These are phyloP conservation scores for Sturmia bella DNA, from an alignment of 2,888 invertebrate species.

Conservation along the genomic window DNA sequence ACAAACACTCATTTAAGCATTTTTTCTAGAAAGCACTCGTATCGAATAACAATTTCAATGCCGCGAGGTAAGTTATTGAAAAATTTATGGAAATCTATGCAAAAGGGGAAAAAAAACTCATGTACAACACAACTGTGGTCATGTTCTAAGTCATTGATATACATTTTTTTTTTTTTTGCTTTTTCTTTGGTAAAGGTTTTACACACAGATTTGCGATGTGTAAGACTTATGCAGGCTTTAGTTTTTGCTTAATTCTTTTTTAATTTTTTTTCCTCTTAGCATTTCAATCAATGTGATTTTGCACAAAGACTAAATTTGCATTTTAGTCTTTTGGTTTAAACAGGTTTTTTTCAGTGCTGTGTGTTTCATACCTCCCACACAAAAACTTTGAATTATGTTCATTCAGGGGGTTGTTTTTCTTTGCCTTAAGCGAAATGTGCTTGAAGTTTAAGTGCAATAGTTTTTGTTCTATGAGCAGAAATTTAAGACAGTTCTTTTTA, in stretches of 20 bases:
- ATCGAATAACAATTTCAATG: background rate
- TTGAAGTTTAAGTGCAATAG: conserved; percentile 37
- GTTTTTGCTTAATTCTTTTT: conserved; percentile 16
- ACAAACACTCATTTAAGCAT: background rate
- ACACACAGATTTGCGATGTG: conserved; percentile 43
- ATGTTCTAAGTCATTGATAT: conserved; percentile 49
- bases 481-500: background rate
- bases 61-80: conserved; percentile 32
- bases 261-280: background rate
- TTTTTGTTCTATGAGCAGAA: conserved; percentile 4
- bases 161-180: conserved; percentile 12
- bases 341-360: background rate
- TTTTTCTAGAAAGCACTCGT: background rate
- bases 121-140: conserved; percentile 48
- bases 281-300: conserved; percentile 28
- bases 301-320: conserved; percentile 42
- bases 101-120: conserved; percentile 4
- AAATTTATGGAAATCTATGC: conserved; percentile 65
- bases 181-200: conserved; percentile 41
- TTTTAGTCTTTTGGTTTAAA: conserved; percentile 44
- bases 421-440: conserved; percentile 16
- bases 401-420: conserved; percentile 24
- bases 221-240: conserved; percentile 18
- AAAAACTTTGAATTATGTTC: conserved; percentile 31
- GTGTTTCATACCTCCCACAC: background rate